A percentile compares a stretch with the other conserved stretches of the same genome.
phyloP scores from a whole-genome alignment of 1,140 invertebrate species.

The Drosophila ambigua region DNA sequence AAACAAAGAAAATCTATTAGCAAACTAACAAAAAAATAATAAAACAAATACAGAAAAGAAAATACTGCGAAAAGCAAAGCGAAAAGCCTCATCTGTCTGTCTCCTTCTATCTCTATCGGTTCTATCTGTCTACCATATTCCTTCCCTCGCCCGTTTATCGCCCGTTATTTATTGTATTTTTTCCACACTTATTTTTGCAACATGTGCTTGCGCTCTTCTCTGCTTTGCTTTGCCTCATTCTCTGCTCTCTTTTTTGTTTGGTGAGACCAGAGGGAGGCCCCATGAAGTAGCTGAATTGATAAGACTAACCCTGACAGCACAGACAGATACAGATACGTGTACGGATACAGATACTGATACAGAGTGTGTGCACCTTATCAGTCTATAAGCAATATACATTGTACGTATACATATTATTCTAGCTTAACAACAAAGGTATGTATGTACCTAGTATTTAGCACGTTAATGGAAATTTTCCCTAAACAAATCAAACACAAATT shows the following conservation, averaged over 20 bases:
- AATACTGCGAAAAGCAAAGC: not conserved
- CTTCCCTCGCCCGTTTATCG: constrained; percentile 24
- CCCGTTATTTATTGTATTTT: constrained; percentile 41
- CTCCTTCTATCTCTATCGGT: not conserved
- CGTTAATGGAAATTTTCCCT: not conserved
- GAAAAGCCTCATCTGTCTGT: constrained; percentile 4
- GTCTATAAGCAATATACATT: too few relatives aligned
- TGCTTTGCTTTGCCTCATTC: too few relatives aligned
- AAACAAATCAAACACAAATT: not conserved
- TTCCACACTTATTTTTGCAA: constrained; percentile 35
- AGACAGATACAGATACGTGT: constrained; percentile 25
- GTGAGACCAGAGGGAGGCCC: not conserved
- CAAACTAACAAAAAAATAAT: not conserved
- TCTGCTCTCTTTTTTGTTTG: constrained; percentile 9
- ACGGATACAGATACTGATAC: too few relatives aligned
- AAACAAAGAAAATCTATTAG: constrained; percentile 23
- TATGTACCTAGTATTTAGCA: not conserved
- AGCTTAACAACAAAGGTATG: too few relatives aligned
- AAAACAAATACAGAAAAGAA: constrained; percentile 8
- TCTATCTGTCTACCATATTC: constrained; percentile 20
- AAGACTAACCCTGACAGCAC: constrained; percentile 10
- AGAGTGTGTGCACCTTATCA: constrained; percentile 7
- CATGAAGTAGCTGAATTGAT: constrained; percentile 11
- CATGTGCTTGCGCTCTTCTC: constrained; percentile 20
- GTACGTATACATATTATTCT: too few relatives aligned